Conservation (phyloP, 2,113 vertebrate genomes). For the Porphyrio hochstetteri region DNA sequence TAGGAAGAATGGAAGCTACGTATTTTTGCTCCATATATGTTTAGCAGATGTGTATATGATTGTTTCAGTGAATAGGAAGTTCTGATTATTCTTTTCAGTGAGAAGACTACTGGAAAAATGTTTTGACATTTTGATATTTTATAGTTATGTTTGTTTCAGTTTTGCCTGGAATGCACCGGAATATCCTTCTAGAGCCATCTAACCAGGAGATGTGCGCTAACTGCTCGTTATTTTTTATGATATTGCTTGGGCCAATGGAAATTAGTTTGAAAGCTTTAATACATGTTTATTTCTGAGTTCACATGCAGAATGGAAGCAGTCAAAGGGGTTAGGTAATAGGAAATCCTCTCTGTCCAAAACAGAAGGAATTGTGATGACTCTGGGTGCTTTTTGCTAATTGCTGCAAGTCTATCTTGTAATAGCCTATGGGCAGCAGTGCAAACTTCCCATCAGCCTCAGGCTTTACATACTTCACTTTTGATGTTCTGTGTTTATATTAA, state of each 20-base stretch:
- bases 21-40: background rate
- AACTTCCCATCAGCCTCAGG: background rate
- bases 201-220: background rate
- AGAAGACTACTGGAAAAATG: background rate
- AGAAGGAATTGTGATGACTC: background rate
- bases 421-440: accelerated
- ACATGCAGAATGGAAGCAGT: background rate
- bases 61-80: accelerated
- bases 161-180: background rate
- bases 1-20: background rate
- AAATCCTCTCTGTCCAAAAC: background rate
- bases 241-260: background rate
- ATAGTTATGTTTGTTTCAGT: background rate
- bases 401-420: background rate
- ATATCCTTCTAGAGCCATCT: background rate
- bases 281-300: background rate
- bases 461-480: background rate
- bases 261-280: background rate
- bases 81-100: background rate
- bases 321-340: background rate
- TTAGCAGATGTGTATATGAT: background rate
- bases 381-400: background rate
- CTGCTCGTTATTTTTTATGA: background rate
- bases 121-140: background rate
- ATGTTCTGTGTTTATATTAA: background rate